Conservation (phyloP, 2,888 invertebrate genomes). For the Rotaria sp. region DNA sequence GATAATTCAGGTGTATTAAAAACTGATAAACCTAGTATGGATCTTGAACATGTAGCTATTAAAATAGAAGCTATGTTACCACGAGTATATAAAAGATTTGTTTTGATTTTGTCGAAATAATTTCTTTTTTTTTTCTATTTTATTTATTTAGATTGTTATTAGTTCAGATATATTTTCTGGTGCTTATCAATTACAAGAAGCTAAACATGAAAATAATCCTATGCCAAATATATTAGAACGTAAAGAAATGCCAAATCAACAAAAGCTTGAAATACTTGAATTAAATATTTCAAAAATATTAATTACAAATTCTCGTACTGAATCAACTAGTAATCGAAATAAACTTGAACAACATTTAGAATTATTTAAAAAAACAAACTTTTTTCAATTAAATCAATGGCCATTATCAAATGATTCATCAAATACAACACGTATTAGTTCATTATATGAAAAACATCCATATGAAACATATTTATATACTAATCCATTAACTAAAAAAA, state of each 20-base stretch:
- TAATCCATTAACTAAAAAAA: constrained; percentile 2
- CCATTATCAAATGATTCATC: not conserved
- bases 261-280: not conserved
- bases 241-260: not conserved
- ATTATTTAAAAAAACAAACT: not conserved
- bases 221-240: not conserved
- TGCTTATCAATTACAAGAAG: not conserved
- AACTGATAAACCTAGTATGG: not conserved
- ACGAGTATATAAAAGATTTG: not conserved
- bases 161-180: constrained; percentile 19
- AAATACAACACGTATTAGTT: not conserved
- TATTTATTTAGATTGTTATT: constrained; percentile 7
- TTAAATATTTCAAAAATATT: constrained; percentile 6
- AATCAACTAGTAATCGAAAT: not conserved
- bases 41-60: constrained; percentile 16
- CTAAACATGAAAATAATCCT: not conserved
- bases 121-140: not conserved
- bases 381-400: constrained; percentile 5
- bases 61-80: constrained; percentile 11
- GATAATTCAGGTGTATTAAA: not conserved
- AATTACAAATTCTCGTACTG: not conserved
- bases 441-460: not conserved
- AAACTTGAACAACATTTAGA: not conserved
- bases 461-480: not conserved
- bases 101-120: not conserved